phyloP scores from a whole-genome alignment of 2,797 vertebrate species.

The Choloepus didactylus region DNA sequence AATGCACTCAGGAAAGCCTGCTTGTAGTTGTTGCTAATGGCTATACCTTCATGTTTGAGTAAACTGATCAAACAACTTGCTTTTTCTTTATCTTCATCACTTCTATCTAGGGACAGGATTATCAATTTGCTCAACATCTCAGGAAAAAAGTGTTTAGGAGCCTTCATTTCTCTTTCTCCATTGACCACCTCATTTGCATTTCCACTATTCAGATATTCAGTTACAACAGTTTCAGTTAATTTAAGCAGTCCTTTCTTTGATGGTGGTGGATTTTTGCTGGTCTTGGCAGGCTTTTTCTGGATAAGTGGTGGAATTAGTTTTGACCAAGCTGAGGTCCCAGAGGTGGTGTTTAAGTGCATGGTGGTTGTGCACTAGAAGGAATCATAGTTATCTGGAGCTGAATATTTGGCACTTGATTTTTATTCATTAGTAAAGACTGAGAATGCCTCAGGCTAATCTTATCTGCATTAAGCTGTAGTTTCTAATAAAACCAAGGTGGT shows the following conservation, averaged over 20 bases:
- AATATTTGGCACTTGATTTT: slow-evolving; percentile 98
- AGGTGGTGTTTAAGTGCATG: slow-evolving; percentile 96
- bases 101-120: slow-evolving; percentile 94
- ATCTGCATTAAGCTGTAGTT: slow-evolving; percentile 98
- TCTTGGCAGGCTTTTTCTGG: slow-evolving; percentile 99
- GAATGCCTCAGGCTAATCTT: slow-evolving; percentile 99
- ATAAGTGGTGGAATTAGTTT: slow-evolving; percentile 98
- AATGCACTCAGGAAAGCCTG: slow-evolving; percentile 97
- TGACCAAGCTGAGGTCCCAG: slow-evolving; percentile 99
- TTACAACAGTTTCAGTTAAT: slow-evolving; percentile 95
- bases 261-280: slow-evolving; percentile 96
- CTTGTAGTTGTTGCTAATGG: slow-evolving; percentile 98
- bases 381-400: slow-evolving; percentile 99
- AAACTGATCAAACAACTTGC: slow-evolving; percentile 95
- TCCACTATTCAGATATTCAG: slow-evolving; percentile 95
- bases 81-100: slow-evolving; percentile 97
- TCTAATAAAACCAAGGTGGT: slow-evolving; percentile 99
- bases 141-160: slow-evolving; percentile 97
- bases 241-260: slow-evolving; percentile 97
- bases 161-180: slow-evolving; percentile 95
- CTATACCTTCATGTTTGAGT: slow-evolving; percentile 94
- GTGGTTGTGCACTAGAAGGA: slow-evolving; percentile 97
- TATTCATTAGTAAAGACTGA: slow-evolving; percentile 98
- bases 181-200: slow-evolving; percentile 94
- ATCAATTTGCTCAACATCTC: slow-evolving; percentile 98